Evolutionary conservation across 2,797 vertebrate genomes (phyloP), one percentile per base, ranked within the genome.

Genomic region (Perodicticus potto): DNA sequence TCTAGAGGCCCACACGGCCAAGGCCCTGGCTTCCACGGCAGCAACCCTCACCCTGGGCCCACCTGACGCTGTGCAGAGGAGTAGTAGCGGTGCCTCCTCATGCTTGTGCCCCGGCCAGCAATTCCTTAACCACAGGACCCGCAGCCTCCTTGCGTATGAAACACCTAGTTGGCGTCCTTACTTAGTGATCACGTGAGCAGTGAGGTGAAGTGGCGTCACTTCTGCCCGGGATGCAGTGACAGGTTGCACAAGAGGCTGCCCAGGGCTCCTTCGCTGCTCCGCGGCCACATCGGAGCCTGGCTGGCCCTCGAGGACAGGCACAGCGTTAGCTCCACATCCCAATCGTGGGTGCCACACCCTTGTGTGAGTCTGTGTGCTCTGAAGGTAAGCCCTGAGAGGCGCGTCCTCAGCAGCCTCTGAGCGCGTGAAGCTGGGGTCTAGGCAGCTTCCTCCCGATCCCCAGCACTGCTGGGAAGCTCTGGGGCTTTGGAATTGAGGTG

Each of bases 291-390:
- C 29, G 12, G 73, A 40, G 57, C 29, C 73, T 22, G 4, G 1
- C 3, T 17, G 32, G 5, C 78, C 32, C 49, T 49, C 6, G 22
- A 40, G 22, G 29, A 12, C 8, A 22, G 67, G n/a, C 49, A 10
- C 9, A 0, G 11, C 2, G 29, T 40, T 34, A 37, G 65, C 67
- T 53, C 57, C 7, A 0, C 27, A 34, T 32, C 32, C 74, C 67
- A 22, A 9, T 20, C 4, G 0, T 13, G 12, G 84, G 19, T 4
- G 3, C n/a, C 2, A 19, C 34, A 3, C 12, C 5, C n/a, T 19
- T 0, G 3, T 53, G 49, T n/a, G 61, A 27, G n/a, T 32, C 2
- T 1, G 0, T 70, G 25, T 45, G 34, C 34, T 23, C 25, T 7
- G 4, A 19, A 40, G 74, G 19, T 14, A 4, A 8, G 5, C 69